These are phyloP conservation scores for Pithys albifrons DNA, from an alignment of 2,113 vertebrate genomes.

Conservation along the genomic window DNA sequence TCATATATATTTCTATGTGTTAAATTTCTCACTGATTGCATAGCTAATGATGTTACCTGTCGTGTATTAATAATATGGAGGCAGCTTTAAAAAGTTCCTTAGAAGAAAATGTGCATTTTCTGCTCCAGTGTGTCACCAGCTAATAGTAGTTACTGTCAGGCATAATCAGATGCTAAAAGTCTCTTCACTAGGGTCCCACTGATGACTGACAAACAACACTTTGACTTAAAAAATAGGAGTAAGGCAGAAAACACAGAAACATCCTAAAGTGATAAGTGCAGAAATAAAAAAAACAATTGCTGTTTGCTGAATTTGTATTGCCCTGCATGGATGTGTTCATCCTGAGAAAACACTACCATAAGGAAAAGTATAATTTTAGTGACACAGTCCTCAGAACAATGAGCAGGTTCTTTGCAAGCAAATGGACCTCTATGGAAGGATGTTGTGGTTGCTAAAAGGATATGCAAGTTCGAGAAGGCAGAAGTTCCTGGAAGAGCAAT, in stretches of 20 bases:
- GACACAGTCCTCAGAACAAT: neutral
- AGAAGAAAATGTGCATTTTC: neutral
- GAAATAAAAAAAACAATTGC: neutral
- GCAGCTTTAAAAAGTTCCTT: neutral
- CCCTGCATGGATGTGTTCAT: neutral
- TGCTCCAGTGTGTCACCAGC: neutral
- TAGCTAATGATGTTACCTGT: neutral
- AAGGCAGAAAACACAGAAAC: neutral
- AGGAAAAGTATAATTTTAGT: neutral
- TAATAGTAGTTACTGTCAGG: neutral
- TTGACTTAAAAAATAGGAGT: neutral
- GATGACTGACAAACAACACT: neutral
- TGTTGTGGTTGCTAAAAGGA: neutral
- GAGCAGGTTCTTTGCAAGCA: neutral
- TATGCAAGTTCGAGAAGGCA: neutral
- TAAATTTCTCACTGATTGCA: neutral
- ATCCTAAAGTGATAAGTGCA: neutral
- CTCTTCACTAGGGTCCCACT: neutral
- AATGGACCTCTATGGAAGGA: neutral
- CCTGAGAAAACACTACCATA: neutral
- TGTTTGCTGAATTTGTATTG: neutral
- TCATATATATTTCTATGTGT: neutral
- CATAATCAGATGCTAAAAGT: neutral
- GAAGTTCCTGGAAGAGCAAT: neutral
- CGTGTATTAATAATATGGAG: neutral